Evolutionary conservation across 1,140 invertebrate genomes (phyloP).

Genomic region (Myzus persicae): DNA sequence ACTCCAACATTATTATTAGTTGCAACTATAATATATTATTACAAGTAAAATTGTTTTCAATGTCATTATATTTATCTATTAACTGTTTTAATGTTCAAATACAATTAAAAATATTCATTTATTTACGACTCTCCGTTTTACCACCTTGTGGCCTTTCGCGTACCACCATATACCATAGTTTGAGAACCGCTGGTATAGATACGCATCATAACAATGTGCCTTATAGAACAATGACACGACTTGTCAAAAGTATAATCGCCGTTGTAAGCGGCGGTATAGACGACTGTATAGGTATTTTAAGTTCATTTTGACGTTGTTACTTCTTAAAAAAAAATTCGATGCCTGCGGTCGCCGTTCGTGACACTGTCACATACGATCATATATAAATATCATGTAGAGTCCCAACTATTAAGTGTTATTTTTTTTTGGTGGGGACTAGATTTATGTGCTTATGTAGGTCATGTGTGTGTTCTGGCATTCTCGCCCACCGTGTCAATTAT

Average conservation of each 20-base stretch:
- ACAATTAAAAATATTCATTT: too few species aligned
- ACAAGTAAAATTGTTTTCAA: too few species aligned
- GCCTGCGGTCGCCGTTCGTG: not conserved
- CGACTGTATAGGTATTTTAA: not conserved
- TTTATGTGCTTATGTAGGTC: not conserved
- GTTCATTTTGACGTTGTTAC: not conserved
- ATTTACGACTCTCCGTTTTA: too few species aligned
- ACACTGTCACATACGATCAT: not conserved
- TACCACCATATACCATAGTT: too few species aligned
- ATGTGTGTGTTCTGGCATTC: not conserved
- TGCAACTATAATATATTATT: too few species aligned
- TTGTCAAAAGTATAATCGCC: not conserved
- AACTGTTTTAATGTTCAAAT: too few species aligned
- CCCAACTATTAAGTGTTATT: not conserved
- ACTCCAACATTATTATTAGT: too few species aligned
- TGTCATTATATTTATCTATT: too few species aligned
- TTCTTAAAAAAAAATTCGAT: not conserved
- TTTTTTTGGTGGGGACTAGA: not conserved
- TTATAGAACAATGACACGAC: not conserved
- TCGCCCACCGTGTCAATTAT: not conserved
- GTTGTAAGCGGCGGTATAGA: not conserved
- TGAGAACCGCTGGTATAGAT: too few species aligned
- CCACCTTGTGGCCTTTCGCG: too few species aligned
- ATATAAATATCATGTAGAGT: not conserved
- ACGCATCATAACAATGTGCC: not conserved